Percentiles rank a stretch among this genome's conserved stretches.
Conservation (phyloP, 1,140 invertebrate species). For the Maniola jurtina region DNA sequence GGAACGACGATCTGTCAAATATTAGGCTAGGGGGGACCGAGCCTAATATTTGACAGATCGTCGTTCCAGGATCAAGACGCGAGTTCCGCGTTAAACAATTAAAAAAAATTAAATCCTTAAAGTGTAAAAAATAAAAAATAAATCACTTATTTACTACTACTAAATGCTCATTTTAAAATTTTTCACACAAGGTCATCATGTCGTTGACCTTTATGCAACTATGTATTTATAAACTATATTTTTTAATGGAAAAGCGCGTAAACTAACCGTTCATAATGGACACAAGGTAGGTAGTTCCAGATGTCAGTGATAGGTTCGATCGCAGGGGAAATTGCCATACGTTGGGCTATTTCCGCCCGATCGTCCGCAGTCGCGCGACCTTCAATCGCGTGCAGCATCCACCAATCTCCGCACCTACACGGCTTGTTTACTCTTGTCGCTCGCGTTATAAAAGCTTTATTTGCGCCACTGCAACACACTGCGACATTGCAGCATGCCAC, state of each 20-base stretch:
- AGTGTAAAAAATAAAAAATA: no score
- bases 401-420: not conserved
- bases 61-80: no score
- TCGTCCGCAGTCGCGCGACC: constrained; percentile 47
- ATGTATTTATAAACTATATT: not conserved
- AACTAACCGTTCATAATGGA: not conserved
- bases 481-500: no score
- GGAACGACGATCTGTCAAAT: no score
- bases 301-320: constrained; percentile 9
- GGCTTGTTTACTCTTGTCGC: not conserved
- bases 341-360: constrained; percentile 67
- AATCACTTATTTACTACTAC: no score
- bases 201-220: not conserved
- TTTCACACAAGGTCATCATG: not conserved
- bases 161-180: no score
- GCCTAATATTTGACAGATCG: no score
- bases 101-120: no score
- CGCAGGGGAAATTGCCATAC: constrained; percentile 60
- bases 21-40: no score
- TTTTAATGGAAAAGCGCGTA: not conserved
- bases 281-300: not conserved
- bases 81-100: no score
- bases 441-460: no score
- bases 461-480: no score
- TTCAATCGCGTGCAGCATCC: constrained; percentile 49